phyloP scores from a whole-genome alignment of 2,888 invertebrate genomes.

The Volucella bombylans region DNA sequence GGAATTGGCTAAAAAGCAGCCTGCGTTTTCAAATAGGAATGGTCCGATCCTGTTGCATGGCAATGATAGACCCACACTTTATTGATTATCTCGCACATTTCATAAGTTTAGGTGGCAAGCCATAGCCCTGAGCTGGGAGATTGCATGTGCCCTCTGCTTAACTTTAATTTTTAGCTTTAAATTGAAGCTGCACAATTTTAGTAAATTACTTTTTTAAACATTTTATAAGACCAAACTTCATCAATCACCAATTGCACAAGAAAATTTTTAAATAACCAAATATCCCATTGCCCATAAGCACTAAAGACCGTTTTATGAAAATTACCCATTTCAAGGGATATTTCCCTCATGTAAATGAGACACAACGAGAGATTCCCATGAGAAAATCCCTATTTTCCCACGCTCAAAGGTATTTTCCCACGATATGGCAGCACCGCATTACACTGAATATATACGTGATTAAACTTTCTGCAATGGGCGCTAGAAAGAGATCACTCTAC shows the following conservation, averaged over 20 bases:
- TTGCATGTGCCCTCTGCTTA: no score
- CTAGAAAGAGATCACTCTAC: constrained; percentile 53
- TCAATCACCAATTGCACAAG: not conserved
- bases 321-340: constrained; percentile 41
- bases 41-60: no score
- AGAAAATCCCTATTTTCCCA: constrained; percentile 79
- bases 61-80: no score
- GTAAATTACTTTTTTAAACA: no score
- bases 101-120: no score
- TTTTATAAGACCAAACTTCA: not conserved
- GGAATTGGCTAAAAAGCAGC: no score
- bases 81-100: no score
- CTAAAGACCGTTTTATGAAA: not conserved
- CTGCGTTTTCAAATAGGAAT: no score
- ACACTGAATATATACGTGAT: constrained; percentile 74
- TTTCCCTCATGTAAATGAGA: constrained; percentile 65
- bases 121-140: no score
- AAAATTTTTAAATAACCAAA: not conserved
- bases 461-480: constrained; percentile 75
- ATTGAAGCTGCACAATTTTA: no score
- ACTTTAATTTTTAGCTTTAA: no score
- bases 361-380: constrained; percentile 72
- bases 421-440: constrained; percentile 77
- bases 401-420: constrained; percentile 79
- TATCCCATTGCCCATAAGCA: constrained; percentile 7